Percentiles rank a stretch among this genome's conserved stretches.
phyloP scores from a whole-genome alignment of 35 echinoderm and acorn worm genomes.

The Eucidaris tribuloides region DNA sequence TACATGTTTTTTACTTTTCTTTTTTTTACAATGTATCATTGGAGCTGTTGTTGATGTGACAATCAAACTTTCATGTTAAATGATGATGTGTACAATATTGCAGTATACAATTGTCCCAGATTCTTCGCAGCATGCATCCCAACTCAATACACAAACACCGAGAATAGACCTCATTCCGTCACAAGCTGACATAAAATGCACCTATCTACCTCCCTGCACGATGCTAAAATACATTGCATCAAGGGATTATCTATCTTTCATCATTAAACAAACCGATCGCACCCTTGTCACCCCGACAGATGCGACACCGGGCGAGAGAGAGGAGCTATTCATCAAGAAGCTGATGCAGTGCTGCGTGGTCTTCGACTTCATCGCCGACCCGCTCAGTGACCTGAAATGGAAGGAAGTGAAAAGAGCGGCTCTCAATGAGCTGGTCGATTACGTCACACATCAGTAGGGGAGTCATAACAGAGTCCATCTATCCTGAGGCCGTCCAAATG shows the following conservation, averaged over 20 bases:
- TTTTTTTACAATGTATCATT: too few species aligned
- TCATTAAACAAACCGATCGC: neutral
- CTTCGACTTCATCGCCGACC: constrained; percentile 97
- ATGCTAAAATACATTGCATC: neutral
- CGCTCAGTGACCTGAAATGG: constrained; percentile 97
- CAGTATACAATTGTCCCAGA: too few species aligned
- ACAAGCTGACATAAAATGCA: neutral
- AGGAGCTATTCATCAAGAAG: constrained; percentile 93
- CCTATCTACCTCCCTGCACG: neutral
- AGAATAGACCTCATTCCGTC: neutral
- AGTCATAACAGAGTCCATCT: constrained; percentile 90
- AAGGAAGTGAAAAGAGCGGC: constrained; percentile 97
- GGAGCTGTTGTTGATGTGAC: too few species aligned
- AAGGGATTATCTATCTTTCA: neutral
- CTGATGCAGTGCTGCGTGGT: constrained; percentile 88
- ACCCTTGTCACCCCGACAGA: constrained; percentile 48
- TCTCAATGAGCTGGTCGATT: constrained; percentile 90
- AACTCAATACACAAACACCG: neutral
- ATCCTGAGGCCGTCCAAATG: constrained; percentile 98
- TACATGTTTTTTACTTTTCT: too few species aligned
- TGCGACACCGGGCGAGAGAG: constrained; percentile 75
- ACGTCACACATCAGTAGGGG: constrained; percentile 96
- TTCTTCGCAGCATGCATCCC: too few species aligned
- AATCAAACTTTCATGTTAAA: too few species aligned
- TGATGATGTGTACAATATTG: too few species aligned